Base-by-base conservation (phyloP, 2,113 vertebrate genomes). In the Girardinichthys multiradiatus region DNA sequence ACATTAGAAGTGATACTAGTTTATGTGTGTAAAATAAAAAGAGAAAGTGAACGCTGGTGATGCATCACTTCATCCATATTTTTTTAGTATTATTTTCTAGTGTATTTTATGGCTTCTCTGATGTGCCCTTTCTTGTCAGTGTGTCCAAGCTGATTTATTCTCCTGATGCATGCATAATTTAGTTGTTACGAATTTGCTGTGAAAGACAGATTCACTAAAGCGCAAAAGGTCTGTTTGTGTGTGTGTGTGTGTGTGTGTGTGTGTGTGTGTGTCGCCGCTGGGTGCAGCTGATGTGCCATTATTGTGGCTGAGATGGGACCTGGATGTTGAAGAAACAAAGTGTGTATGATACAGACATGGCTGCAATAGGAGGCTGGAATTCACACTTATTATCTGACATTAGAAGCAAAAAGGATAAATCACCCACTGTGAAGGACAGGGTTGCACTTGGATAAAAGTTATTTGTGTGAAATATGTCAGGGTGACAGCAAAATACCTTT, bases 141-240 rank as follows among this genome's bases (percentile, higher is more conserved):
- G 70, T 92, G 92, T 92, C 89, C 87, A 74, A 85, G 89, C 84
- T 88, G 88, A 93, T 94, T 93, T 91, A 93, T 91, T 90, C 76
- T 85, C 86, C 87, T 72, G 85, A 89, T 89, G 90, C 89, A 88
- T 93, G 89, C 90, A 93, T 94, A 93, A 93, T 94, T 94, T 90
- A 91, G 86, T 72, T 83, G 90, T 90, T 84, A 88, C 88, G 88
- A 87, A 91, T 86, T 80, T 21, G n/a, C 84, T 76, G 68, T 88
- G 89, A 92, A 92, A 89, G 82, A 88, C 87, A 89, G 74, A 72
- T 74, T 72, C 83, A 67, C 87, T 83, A 79, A 77, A 86, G 79
- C 90, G 88, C 84, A 88, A 71, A 73, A 89, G 70, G 77, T 59
- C 21, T 65, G 33, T 62, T 57, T 66, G 67, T 60, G 31, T 42